These are phyloP conservation scores for Cryptus viduatorius DNA, from an alignment of 2,888 invertebrate genomes.

Conservation along the genomic window DNA sequence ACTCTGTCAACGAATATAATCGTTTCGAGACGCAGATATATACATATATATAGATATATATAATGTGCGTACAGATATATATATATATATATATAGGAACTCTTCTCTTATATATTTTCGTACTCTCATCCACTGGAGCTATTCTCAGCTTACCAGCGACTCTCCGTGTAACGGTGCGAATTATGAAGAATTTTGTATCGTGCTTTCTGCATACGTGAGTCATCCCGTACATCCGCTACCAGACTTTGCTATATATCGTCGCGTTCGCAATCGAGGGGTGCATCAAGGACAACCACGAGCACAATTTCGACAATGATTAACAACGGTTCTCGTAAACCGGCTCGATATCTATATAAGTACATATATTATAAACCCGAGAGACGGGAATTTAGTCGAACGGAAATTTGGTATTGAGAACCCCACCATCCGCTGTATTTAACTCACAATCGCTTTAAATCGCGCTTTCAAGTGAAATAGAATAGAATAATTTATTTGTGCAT, in stretches of 20 bases:
- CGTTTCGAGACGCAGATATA: not conserved
- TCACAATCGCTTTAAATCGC: not conserved
- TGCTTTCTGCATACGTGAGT: not conserved
- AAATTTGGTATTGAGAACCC: constrained; percentile 1
- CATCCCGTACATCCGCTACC: constrained; percentile 11
- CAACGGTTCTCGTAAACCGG: not conserved
- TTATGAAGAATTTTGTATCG: constrained; percentile 10
- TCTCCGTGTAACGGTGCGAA: not conserved
- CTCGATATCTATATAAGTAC: not conserved
- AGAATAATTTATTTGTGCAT: too few species aligned
- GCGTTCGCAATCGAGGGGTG: constrained; percentile 9
- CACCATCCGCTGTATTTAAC: too few species aligned
- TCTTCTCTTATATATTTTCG: constrained; percentile 9
- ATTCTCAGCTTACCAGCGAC: constrained; percentile 4
- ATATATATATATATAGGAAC: not conserved
- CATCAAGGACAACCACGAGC: not conserved
- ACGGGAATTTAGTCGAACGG: not conserved
- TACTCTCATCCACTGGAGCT: not conserved
- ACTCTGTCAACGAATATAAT: not conserved
- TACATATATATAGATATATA: not conserved
- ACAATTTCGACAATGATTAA: not conserved
- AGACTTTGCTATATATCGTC: not conserved
- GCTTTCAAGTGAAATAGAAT: too few species aligned
- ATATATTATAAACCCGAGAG: too few species aligned
- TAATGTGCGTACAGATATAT: not conserved